phyloP scores from a whole-genome alignment of 2,113 vertebrate genomes.

The Gobio gobio region DNA sequence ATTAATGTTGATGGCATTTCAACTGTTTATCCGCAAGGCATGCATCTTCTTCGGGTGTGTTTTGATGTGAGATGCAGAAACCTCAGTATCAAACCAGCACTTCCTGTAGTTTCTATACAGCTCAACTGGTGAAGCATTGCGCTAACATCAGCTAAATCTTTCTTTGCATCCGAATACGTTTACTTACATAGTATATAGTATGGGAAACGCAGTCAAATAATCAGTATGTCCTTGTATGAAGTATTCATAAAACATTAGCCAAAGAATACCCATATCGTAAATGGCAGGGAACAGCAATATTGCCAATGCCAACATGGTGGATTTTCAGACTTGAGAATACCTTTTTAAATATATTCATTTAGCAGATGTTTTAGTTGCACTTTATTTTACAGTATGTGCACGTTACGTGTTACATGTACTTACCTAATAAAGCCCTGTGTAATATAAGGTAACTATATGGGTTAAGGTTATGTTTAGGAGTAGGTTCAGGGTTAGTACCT shows the following conservation, averaged over 20 bases:
- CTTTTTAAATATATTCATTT: background rate
- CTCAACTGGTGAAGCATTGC: background rate
- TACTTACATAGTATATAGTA: background rate
- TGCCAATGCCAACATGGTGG: background rate
- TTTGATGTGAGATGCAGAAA: slow-evolving; percentile 45
- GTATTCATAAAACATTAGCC: background rate
- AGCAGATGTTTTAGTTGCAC: background rate
- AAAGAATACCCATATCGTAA: background rate
- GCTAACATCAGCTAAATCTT: background rate
- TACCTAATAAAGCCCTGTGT: no score
- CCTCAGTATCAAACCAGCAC: background rate
- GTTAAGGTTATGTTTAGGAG: no score
- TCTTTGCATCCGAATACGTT: background rate
- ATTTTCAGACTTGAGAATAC: background rate
- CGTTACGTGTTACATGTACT: no score
- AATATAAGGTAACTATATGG: no score
- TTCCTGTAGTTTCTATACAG: background rate
- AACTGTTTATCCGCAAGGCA: slow-evolving; percentile 56
- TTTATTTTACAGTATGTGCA: no score
- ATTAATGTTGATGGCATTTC: slow-evolving; percentile 26
- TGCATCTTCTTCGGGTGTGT: slow-evolving; percentile 60
- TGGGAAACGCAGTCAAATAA: background rate
- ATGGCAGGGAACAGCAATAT: background rate
- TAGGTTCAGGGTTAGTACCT: no score
- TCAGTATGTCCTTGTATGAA: background rate